Evolutionary conservation across 2,113 vertebrate species (phyloP).

Genomic region (Cairina moschata): DNA sequence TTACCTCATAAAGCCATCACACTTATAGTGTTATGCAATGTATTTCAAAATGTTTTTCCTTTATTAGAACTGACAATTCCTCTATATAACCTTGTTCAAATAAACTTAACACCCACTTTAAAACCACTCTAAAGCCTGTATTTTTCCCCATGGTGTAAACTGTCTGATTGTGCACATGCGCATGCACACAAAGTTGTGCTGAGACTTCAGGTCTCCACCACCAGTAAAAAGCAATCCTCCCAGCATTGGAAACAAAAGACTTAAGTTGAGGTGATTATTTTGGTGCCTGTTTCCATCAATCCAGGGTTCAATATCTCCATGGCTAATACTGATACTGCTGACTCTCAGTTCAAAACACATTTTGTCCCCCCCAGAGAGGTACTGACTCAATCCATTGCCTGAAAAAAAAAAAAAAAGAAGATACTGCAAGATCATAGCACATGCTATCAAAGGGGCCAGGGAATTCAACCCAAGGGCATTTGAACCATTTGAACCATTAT

Average conservation of each 20-base stretch:
- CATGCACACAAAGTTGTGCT: not conserved
- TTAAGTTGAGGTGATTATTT: not conserved
- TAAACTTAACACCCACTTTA: not conserved
- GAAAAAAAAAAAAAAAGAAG: not conserved
- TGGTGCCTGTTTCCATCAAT: not conserved
- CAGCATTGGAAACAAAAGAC: not conserved
- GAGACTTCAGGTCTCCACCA: not conserved
- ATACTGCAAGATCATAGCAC: not conserved
- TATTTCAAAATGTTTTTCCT: not conserved
- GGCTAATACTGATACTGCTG: not conserved
- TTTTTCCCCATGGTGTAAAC: not conserved
- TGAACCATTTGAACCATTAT: too few relatives aligned
- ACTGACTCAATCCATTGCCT: not conserved
- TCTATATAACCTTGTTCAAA: not conserved
- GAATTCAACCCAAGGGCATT: not conserved
- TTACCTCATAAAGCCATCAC: not conserved
- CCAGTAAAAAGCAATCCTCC: not conserved
- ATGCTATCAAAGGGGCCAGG: not conserved
- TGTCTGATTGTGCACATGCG: not conserved
- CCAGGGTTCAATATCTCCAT: not conserved
- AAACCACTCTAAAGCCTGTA: not conserved
- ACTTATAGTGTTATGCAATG: not conserved
- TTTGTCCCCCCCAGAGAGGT: not conserved
- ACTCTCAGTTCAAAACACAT: not conserved
- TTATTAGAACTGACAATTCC: not conserved